Evolutionary conservation across 2,888 invertebrate genomes (phyloP).

Genomic region (Stenichneumon culpator): DNA sequence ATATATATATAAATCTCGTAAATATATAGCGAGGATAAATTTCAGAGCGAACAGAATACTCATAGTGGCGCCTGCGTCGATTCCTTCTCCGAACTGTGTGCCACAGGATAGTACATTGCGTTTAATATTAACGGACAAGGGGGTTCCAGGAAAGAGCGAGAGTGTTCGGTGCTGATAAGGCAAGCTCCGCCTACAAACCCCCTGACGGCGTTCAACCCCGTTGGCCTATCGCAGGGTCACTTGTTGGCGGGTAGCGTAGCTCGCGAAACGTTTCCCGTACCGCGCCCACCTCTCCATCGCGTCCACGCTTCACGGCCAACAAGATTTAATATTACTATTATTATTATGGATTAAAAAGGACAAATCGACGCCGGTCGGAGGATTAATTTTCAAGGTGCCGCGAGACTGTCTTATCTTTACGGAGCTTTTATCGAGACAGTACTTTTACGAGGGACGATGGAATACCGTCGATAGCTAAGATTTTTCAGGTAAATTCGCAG

Average conservation of each 20-base stretch:
- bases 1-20: no score
- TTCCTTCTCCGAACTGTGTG: background rate
- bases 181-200: slow-evolving; percentile 77
- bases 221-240: slow-evolving; percentile 74
- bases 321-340: slow-evolving; percentile 76
- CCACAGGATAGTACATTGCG: slow-evolving; percentile 13
- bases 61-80: slow-evolving; percentile 9
- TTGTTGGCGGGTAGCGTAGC: slow-evolving; percentile 68
- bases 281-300: background rate
- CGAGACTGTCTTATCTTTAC: slow-evolving; percentile 63
- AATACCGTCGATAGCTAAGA: background rate
- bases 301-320: slow-evolving; percentile 29
- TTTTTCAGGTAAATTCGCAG: no score
- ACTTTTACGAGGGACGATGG: slow-evolving; percentile 3
- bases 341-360: slow-evolving; percentile 73
- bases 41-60: background rate
- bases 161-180: slow-evolving; percentile 81
- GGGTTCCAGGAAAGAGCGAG: slow-evolving; percentile 61
- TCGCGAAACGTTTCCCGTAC: slow-evolving; percentile 17
- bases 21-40: background rate
- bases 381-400: slow-evolving; percentile 78
- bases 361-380: slow-evolving; percentile 76
- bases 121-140: slow-evolving; percentile 42
- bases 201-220: slow-evolving; percentile 65
- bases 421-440: slow-evolving; percentile 59